A percentile compares a stretch with the other conserved stretches of the same genome.
These are phyloP conservation scores for Podarcis siculus DNA, from an alignment of 2,797 vertebrate genomes.

Conservation along the genomic window DNA sequence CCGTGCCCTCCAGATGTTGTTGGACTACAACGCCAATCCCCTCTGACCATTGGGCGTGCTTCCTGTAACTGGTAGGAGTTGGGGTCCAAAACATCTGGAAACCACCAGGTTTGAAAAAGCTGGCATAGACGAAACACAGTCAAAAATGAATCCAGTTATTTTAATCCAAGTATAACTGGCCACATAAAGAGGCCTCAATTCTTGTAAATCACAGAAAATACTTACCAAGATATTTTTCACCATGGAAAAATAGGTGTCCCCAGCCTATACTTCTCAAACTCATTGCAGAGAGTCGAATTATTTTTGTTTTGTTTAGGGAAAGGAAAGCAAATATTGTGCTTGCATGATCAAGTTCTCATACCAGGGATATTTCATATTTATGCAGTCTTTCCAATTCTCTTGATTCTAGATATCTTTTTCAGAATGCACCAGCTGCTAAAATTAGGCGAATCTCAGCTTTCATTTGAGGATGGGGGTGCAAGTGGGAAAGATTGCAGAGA, in stretches of 20 bases:
- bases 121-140: not conserved
- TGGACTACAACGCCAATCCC: too few species aligned
- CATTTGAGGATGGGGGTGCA: not conserved
- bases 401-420: not conserved
- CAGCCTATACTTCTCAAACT: not conserved
- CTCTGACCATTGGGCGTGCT: too few species aligned
- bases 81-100: too few species aligned
- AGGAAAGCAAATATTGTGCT: not conserved
- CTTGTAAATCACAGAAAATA: not conserved
- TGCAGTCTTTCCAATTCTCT: not conserved
- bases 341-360: not conserved
- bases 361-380: constrained; percentile 3
- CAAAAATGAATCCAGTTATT: not conserved
- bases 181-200: not conserved
- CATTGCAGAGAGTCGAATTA: not conserved
- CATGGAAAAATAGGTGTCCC: not conserved
- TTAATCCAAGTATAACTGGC: not conserved
- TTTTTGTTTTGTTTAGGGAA: not conserved
- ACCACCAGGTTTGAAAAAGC: too few species aligned
- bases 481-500: not conserved
- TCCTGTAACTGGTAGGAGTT: too few species aligned
- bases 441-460: not conserved
- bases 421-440: not conserved
- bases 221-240: not conserved
- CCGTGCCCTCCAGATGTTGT: too few species aligned